Percentiles rank a stretch among this genome's conserved stretches.
Conservation (phyloP, 2,888 invertebrate genomes). For the Cosmorhoe ocellata region DNA sequence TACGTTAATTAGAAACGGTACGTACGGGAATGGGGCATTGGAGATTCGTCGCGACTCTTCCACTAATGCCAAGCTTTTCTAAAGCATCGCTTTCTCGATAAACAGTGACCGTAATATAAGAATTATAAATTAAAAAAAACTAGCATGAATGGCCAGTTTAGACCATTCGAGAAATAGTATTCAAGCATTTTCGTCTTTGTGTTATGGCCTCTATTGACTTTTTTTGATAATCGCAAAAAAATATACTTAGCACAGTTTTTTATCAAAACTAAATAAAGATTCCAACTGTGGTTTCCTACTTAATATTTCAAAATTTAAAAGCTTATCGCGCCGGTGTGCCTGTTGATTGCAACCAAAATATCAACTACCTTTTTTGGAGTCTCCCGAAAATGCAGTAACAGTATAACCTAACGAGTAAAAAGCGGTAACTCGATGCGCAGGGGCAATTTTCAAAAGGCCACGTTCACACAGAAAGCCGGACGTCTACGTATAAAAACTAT, state of each 20-base stretch:
- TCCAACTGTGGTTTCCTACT: no score
- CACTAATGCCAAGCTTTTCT: not conserved
- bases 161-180: no score
- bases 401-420: conserved; percentile 55
- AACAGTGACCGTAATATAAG: no score
- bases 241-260: no score
- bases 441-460: conserved; percentile 60
- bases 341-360: conserved; percentile 41
- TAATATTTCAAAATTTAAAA: no score
- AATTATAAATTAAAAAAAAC: no score
- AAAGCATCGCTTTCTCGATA: no score
- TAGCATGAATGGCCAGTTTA: no score
- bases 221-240: no score
- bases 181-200: no score
- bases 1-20: conserved; percentile 23
- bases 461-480: conserved; percentile 13
- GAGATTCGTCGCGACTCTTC: not conserved
- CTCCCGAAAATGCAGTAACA: conserved; percentile 52
- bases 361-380: conserved; percentile 40
- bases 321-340: conserved; percentile 5
- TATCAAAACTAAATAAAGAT: no score
- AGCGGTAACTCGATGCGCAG: conserved; percentile 60
- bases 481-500: not conserved
- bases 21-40: conserved; percentile 5
- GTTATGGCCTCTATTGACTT: no score